These are phyloP conservation scores for Drymodes brunneopygia DNA, from an alignment of 2,113 vertebrate species.

Conservation along the genomic window DNA sequence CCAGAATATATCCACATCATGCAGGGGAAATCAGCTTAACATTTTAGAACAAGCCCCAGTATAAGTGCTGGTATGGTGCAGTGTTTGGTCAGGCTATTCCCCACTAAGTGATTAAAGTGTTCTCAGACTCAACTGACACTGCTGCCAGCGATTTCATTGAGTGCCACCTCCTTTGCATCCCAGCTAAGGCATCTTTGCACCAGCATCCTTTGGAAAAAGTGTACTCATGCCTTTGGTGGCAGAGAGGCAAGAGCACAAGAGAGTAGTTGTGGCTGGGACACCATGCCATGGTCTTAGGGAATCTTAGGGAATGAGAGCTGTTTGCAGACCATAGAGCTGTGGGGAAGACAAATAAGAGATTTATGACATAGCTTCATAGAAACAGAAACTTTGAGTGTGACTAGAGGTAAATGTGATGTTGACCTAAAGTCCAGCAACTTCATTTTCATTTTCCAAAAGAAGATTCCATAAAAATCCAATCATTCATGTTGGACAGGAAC, in stretches of 20 bases:
- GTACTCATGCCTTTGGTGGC: not conserved
- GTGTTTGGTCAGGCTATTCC: not conserved
- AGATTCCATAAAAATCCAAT: not conserved
- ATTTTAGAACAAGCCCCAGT: not conserved
- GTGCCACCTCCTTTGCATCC: not conserved
- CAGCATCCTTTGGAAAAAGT: not conserved
- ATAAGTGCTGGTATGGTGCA: not conserved
- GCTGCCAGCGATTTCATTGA: not conserved
- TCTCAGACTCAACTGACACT: not conserved
- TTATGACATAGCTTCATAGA: not conserved
- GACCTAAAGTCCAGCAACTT: not conserved
- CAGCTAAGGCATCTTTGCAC: not conserved
- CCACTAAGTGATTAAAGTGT: not conserved
- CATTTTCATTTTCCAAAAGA: not conserved
- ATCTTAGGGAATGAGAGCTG: not conserved
- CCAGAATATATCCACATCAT: not conserved
- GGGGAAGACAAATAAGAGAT: not conserved
- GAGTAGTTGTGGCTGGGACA: not conserved
- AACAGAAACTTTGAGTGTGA: not conserved
- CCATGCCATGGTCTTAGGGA: not conserved
- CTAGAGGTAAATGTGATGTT: not conserved
- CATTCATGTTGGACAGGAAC: not conserved
- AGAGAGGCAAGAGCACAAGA: not conserved
- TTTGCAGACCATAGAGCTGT: not conserved
- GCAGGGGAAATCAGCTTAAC: not conserved